Evolutionary conservation across 2,888 invertebrate species (phyloP), one percentile per base, ranked within the genome.

Genomic region (Pristionchus japonicus): DNA sequence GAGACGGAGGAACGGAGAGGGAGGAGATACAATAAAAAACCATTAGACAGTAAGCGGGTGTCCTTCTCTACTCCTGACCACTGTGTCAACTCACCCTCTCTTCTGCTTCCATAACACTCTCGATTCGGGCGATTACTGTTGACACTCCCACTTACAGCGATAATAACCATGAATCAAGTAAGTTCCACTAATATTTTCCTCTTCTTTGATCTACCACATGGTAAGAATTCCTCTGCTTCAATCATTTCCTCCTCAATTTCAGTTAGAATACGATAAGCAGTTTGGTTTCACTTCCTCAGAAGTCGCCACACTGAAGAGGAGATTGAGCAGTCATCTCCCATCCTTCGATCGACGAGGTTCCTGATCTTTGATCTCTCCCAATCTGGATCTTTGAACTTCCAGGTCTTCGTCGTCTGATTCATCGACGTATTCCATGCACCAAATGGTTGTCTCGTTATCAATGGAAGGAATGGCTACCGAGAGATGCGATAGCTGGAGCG

Each of bases 401-500:
- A 40, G 85, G 61, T 40, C 37, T 85, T 23, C 61, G 61, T 27
- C 64, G 61, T 40, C 23, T 43, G 6, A 20, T 86, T 27, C 77
- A 87, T 37, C 87, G 87, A 13, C 87, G 87, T 23, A 31, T 87
- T 40, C 87, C 87, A 4, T 34, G 34, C 27, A 80, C 80, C 15
- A 49, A 40, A 40, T 87, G 87, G 87, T 34, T 87, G 11, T 77
- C 40, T 27, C 37, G 34, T 17, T 87, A 87, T 77, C 37, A 43
- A 52, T 87, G 87, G 87, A 52, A 23, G 27, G 31, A 31, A 20
- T 87, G 87, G 87, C 57, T 97, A 40, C 91, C 96, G 0, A 96
- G 96, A 11, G 97, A 98, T 95, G 92, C 97, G 80, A 96, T 97
- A 4, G 96, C 97, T 0, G 98, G 97, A 0, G 96, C 97, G 37